Evolutionary conservation across 2,113 vertebrate species (phyloP), one percentile per base, ranked within the genome.

Genomic region (Pluvialis apricaria): DNA sequence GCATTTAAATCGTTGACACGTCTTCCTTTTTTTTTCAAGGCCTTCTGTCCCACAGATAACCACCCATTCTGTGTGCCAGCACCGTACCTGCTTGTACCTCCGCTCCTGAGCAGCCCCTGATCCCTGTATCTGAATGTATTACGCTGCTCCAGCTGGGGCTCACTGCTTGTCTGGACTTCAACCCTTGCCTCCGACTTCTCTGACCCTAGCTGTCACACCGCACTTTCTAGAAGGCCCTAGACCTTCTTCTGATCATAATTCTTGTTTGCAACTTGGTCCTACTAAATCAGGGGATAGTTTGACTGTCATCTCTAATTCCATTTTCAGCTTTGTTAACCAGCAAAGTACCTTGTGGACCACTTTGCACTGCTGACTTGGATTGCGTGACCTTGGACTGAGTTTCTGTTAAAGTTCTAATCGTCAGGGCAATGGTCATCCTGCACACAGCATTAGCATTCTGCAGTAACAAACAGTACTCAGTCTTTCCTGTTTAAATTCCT

Each of bases 401-500:
- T 77, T 76, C 40, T 86, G 28, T 57, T 64, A 36, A 55, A 71
- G 44, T 24, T 40, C n/a, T 65, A 20, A 57, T 38, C 34, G 1
- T 71, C 26, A 80, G 78, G 78, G 70, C 54, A 77, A 21, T 62
- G 78, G 89, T 82, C 62, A 72, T 44, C 58, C 88, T 34, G 69
- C 47, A 68, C 42, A 82, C 9, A 94, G 76, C 52, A 21, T 21
- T 45, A 64, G 71, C 66, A 57, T 77, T 86, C 71, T 86, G 75
- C 68, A 93, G 82, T 47, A 80, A 87, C 75, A 87, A 92, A 84
- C 70, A 92, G 94, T 85, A 61, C 94, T 94, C 61, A 11, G 70
- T 12, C 75, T 77, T 97, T 97, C 97, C 97, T 95, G 94, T 95
- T 97, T 95, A 95, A 96, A 96, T 85, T 95, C 89, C 91, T 78